Percentiles rank a stretch among this genome's conserved stretches.
Conservation (phyloP, 2,797 vertebrate species). For the Aeoliscus strigatus region DNA sequence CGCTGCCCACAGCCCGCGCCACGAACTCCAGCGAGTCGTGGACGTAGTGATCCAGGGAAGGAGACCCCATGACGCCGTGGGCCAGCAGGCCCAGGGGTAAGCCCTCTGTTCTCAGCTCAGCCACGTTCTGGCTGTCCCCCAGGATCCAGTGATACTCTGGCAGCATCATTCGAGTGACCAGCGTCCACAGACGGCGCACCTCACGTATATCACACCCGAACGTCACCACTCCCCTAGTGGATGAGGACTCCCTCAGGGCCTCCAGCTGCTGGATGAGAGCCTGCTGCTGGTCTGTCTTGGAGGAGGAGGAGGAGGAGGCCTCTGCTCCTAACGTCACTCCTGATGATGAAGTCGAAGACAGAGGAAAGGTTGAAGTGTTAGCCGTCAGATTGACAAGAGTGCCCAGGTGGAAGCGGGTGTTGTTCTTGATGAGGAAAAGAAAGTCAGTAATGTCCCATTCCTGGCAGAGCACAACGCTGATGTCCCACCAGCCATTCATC, state of each 20-base stretch:
- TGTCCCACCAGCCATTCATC: conserved; percentile 96
- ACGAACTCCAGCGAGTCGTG: conserved; percentile 91
- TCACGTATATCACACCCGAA: conserved; percentile 92
- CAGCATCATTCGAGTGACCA: conserved; percentile 75
- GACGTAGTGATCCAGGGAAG: conserved; percentile 88
- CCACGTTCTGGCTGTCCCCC: conserved; percentile 93
- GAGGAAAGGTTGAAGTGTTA: conserved; percentile 9
- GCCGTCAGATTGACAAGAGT: conserved; percentile 85
- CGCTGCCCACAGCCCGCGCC: conserved; percentile 85
- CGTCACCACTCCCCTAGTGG: conserved; percentile 85
- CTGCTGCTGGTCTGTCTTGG: conserved; percentile 65
- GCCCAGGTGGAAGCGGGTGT: conserved; percentile 87
- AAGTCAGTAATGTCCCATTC: conserved; percentile 91
- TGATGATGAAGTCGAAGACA: conserved; percentile 31
- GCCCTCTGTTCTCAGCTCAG: conserved; percentile 89
- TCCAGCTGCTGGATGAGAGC: conserved; percentile 81
- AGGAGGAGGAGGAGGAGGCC: conserved; percentile 43
- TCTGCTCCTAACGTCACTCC: conserved; percentile 13
- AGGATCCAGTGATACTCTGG: conserved; percentile 90
- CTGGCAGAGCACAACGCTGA: conserved; percentile 91
- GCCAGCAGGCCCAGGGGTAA: conserved; percentile 89
- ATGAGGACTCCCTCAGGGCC: conserved; percentile 77
- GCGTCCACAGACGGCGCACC: conserved; percentile 79
- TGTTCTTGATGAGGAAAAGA: conserved; percentile 84
- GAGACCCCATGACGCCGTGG: conserved; percentile 86